Base-by-base conservation (phyloP, 2,888 invertebrate species). In the Xanthia togata region DNA sequence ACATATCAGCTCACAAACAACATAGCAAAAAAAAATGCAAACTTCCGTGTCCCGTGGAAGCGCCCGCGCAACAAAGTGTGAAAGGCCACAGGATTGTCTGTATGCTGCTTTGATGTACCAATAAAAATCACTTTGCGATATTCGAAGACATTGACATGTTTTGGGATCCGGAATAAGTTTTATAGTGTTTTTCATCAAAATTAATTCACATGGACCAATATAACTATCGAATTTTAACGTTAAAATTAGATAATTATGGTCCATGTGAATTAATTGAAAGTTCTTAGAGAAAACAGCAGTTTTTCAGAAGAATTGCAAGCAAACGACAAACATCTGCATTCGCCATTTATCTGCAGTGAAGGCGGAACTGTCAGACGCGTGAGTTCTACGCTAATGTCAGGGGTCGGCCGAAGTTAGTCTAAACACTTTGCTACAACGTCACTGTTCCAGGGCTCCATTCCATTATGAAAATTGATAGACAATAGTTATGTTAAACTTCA, bases 371-470 rank as follows among this genome's bases (percentile, higher is more conserved):
- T 47, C 76, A 88, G 87, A 90, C 88, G 82, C 74, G 70, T 72
- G 78, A 73, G 84, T 55, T 76, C 77, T 62, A 75, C 86, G 84
- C 81, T 86, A 88, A 91, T 90, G 91, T 91, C 91, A 92, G 73
- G 81, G 92, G 91, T 92, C 88, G 76, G 50, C 68, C 79, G 74
- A 73, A 78, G 81, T 79, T 89, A 92, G 91, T 89, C 91, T 88
- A 87, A 91, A 92, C 91, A 89, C 78, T 83, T 74, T 50, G 64
- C 67, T 59, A 67, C 62, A 47, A 64, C 68, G 60, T 73, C 70
- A 75, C 47, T 62, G 35, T 35, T 50, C 35, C 35, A 63, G 41
- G 31, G 55, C 64, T 60, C 23, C 59, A 31, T 65, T 59, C 57
- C 38, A 81, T 77, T 77, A 70, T 60, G 35, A 20, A 74, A 77